These are phyloP conservation scores for Stigmatopora argus DNA, from an alignment of 2,113 vertebrate species.

Conservation along the genomic window DNA sequence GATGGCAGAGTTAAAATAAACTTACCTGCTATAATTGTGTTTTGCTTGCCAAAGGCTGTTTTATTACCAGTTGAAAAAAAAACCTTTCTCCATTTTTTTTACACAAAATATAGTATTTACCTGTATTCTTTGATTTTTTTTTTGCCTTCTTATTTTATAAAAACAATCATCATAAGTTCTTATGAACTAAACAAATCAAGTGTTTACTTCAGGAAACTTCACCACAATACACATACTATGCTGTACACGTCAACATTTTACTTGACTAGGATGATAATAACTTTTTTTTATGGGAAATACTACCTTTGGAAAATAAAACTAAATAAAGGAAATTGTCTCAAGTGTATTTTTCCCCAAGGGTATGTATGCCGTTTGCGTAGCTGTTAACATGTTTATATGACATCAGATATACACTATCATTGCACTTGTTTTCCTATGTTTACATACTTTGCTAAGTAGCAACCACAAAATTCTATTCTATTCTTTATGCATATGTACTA, in stretches of 20 bases:
- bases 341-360: neutral
- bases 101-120: slow-evolving; percentile 1
- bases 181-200: slow-evolving; percentile 17
- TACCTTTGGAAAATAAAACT: slow-evolving; percentile 11
- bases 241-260: slow-evolving; percentile 16
- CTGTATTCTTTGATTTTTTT: slow-evolving; percentile 27
- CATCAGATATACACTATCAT: neutral
- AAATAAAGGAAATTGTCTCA: neutral
- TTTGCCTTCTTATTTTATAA: neutral
- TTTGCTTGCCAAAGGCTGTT: neutral
- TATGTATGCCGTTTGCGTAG: neutral
- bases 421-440: neutral
- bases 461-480: too few species aligned
- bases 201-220: slow-evolving; percentile 50
- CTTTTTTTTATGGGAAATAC: slow-evolving; percentile 44
- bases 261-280: slow-evolving; percentile 30
- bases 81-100: neutral
- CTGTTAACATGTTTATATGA: neutral
- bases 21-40: slow-evolving; percentile 1
- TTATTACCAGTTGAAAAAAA: neutral
- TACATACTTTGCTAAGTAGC: neutral
- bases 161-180: slow-evolving; percentile 5
- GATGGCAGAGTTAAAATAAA: slow-evolving; percentile 10
- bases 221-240: neutral
- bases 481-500: too few species aligned